phyloP scores from a whole-genome alignment of 1,140 invertebrate genomes.

The Procambarus virginalis region DNA sequence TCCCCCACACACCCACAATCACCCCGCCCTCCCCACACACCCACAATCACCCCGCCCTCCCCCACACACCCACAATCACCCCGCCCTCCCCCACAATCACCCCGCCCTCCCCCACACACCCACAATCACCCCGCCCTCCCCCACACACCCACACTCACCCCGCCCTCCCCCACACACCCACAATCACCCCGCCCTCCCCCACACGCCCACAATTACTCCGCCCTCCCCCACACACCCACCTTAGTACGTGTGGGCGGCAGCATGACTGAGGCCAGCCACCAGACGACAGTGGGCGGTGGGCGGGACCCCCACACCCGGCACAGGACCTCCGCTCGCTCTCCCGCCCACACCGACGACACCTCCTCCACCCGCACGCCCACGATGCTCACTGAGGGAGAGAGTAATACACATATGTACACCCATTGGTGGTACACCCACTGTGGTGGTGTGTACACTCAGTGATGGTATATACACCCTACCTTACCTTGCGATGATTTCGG shows the following conservation, averaged over 20 bases:
- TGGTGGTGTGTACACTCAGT: too few relatives aligned
- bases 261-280: slow-evolving; percentile 47
- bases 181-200: too few relatives aligned
- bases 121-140: too few relatives aligned
- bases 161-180: too few relatives aligned
- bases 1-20: neutral
- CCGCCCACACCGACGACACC: slow-evolving; percentile 33
- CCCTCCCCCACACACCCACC: neutral
- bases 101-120: too few relatives aligned
- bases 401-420: neutral
- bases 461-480: too few relatives aligned
- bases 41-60: too few relatives aligned
- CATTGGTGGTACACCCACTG: neutral
- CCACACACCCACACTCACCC: too few relatives aligned
- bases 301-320: slow-evolving; percentile 48
- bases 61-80: neutral
- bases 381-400: slow-evolving; percentile 24
- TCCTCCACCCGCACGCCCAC: slow-evolving; percentile 50
- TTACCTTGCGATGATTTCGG: too few relatives aligned
- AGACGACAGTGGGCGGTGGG: slow-evolving; percentile 46
- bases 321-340: slow-evolving; percentile 24
- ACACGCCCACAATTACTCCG: too few relatives aligned
- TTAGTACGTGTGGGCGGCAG: slow-evolving; percentile 38
- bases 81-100: too few relatives aligned
- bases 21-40: too few relatives aligned